Base-by-base conservation (phyloP, 1,140 invertebrate species). In the Steinernema feltiae region DNA sequence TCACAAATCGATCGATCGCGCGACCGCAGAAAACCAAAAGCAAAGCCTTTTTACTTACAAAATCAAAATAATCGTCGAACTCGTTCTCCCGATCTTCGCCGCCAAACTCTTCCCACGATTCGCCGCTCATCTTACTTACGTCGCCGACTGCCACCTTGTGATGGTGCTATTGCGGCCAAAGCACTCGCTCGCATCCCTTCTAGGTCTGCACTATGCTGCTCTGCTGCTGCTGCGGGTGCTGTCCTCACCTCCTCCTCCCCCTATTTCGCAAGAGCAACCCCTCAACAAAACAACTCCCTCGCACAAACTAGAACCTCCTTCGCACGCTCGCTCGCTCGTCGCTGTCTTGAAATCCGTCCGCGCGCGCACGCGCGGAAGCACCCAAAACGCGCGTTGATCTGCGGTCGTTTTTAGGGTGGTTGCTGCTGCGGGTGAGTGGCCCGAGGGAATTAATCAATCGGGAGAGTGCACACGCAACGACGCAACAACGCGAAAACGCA, bases 401-500 rank as follows among this genome's bases (percentile, higher is more conserved):
- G n/a, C n/a, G n/a, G n/a, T n/a, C n/a, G n/a, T n/a, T n/a, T n/a
- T n/a, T n/a, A 7, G 35, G 18, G 7, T 7, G 24, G 12, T 63
- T 21, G 15, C 15, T 63, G 7, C 12, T 27, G 53, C 24, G 12
- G 12, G 12, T 63, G 3, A 3, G 53, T 27, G 53, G 53, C 53
- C 53, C 53, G 12, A 41, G 24, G 53, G 24, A 63, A 63, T 7
- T 7, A 21, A n/a, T 63, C 53, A 21, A 15, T 3, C 7, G 3
- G 53, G 53, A 63, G 53, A 12, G 35, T 21, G 12, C 53, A 27
- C 53, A 41, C 53, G 53, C 53, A 63, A 7, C 7, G 24, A 12
- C 53, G 53, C 7, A 7, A 63, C 53, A 63, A 63, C 53, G 53
- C 53, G 53, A 12, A 41, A 63, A 63, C 53, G 53, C 53, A 63